phyloP scores from a whole-genome alignment of 2,113 vertebrate species.

The Chroicocephalus ridibundus region DNA sequence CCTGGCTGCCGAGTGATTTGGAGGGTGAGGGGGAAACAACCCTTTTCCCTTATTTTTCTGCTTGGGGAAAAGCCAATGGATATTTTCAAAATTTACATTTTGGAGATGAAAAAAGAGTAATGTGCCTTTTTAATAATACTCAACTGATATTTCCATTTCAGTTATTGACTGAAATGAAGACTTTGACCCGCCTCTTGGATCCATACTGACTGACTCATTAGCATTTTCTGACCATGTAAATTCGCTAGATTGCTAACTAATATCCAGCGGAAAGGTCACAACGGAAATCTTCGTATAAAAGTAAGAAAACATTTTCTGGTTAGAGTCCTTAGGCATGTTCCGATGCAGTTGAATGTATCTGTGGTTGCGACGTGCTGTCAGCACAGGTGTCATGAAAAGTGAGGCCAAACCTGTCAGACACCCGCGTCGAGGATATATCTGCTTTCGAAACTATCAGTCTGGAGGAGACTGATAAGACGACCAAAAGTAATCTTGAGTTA shows the following conservation, averaged over 20 bases:
- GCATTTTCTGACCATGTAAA: background rate
- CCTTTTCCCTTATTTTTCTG: background rate
- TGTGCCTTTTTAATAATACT: background rate
- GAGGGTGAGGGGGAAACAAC: rapidly evolving
- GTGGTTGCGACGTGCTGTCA: background rate
- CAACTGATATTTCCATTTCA: background rate
- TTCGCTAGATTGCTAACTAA: rapidly evolving
- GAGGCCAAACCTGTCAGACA: conserved; percentile 22
- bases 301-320: background rate
- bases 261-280: background rate
- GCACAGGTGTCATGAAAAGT: background rate
- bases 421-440: background rate
- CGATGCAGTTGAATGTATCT: background rate
- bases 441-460: conserved; percentile 48
- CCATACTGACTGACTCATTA: background rate
- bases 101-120: background rate
- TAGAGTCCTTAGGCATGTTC: background rate
- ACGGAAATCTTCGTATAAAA: background rate
- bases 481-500: conserved; percentile 38
- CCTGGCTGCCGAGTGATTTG: background rate
- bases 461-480: conserved; percentile 57
- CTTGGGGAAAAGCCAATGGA: background rate
- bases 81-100: background rate
- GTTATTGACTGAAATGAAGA: background rate
- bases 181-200: background rate